Conservation (phyloP, 2,888 invertebrate genomes). For the Phortica okadai region DNA sequence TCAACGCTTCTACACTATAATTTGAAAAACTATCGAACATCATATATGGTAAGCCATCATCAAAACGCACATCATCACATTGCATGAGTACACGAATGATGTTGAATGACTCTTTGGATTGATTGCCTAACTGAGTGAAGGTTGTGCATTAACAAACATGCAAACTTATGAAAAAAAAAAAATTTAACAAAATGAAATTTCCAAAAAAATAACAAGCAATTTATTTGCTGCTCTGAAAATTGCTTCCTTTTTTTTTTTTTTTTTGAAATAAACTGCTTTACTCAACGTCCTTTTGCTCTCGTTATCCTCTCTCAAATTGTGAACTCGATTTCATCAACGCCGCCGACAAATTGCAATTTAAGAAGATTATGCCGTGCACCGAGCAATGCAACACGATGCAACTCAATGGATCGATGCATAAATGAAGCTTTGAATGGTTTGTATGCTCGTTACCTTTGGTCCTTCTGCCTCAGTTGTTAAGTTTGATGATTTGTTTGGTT, state of each 20-base stretch:
- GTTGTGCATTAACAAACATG: background rate
- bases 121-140: background rate
- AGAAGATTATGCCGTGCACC: conserved; percentile 58
- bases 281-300: conserved; percentile 41
- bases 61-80: too few relatives aligned
- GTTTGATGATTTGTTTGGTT: background rate
- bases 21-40: too few relatives aligned
- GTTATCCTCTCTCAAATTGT: conserved; percentile 41
- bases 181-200: background rate
- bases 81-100: too few relatives aligned
- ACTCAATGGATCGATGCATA: background rate
- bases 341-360: conserved; percentile 70
- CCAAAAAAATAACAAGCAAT: conserved; percentile 63
- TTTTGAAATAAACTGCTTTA: background rate
- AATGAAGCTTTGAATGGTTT: conserved; percentile 10
- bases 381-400: background rate
- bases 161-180: background rate
- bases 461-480: background rate
- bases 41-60: too few relatives aligned
- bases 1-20: too few relatives aligned
- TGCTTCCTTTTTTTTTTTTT: conserved; percentile 61
- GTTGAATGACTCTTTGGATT: background rate
- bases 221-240: conserved; percentile 62
- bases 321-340: conserved; percentile 61
- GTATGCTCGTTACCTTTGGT: background rate